These are phyloP conservation scores for Phalanger gymnotis DNA, from an alignment of 2,797 vertebrate species.

Conservation along the genomic window DNA sequence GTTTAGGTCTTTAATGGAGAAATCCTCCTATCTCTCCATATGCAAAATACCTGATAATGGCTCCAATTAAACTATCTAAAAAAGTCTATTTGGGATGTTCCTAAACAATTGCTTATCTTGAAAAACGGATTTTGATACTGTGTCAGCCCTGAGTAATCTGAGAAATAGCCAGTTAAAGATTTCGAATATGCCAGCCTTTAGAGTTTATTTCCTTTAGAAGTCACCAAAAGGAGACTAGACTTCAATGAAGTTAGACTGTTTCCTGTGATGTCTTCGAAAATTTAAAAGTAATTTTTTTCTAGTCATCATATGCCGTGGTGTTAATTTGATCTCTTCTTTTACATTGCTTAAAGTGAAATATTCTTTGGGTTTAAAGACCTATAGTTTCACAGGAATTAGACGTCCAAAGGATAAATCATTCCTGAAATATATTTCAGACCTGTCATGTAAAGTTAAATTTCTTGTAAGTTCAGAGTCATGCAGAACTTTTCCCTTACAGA, in stretches of 20 bases:
- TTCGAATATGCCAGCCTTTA: background rate
- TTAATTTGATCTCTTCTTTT: background rate
- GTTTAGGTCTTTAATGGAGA: conserved; percentile 38
- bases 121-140: background rate
- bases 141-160: background rate
- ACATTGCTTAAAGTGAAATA: background rate
- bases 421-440: background rate
- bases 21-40: conserved; percentile 46
- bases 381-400: background rate
- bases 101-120: background rate
- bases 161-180: conserved; percentile 11
- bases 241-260: conserved; percentile 14
- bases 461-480: background rate
- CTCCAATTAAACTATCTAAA: conserved; percentile 34
- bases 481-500: background rate
- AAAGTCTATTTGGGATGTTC: conserved; percentile 41
- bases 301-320: background rate
- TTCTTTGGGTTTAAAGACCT: background rate
- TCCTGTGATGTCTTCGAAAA: background rate
- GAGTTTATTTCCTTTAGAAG: background rate
- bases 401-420: background rate
- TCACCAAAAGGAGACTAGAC: background rate
- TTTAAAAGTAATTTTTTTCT: background rate
- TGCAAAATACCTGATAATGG: conserved; percentile 54
- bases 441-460: background rate